Evolutionary conservation across 1,140 invertebrate genomes (phyloP), one percentile per base, ranked within the genome.

Genomic region (Macrotrachela quadricornifera): DNA sequence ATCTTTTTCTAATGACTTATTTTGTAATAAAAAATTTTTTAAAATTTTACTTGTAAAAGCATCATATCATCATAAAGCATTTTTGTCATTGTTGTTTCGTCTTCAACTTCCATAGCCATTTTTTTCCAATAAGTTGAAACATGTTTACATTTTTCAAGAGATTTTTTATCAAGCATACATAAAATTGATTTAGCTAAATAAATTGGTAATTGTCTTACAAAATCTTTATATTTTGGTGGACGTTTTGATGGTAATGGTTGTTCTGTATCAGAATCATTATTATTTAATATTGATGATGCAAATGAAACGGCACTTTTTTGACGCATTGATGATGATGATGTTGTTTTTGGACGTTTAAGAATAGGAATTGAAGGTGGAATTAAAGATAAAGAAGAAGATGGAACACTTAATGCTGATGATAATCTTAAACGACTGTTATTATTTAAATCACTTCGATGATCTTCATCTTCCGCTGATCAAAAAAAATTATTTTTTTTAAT

Each of bases 171-270:
- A 39, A 68, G 49, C 41, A 59, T 59, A 49, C 61, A 61, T n/a
- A 68, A 60, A 38, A 66, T 63, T 52, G 60, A 65, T 55, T 68
- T 68, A 6, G 65, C 59, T 44, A 68, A 49, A 46, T 66, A 62
- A 6, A 66, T 62, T 14, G 66, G 66, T 14, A 68, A 57, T 36
- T 46, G 58, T 21, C 61, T 49, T 10, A 67, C 61, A 51, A 65
- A 64, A 53, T 66, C 63, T 47, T 55, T 61, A 45, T 62, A 53
- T 37, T 50, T 56, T 12, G 59, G 40, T 13, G 63, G 60, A 15
- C 63, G 42, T 15, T 15, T n/a, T 15, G 14, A 15, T 43, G 21
- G 21, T 4, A 2, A 4, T 30, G 21, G 8, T 30, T 2, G 8
- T 30, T 30, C 21, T 4, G 8, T 30, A 30, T 30, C 21, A 4